Conservation (phyloP, 2,797 vertebrate species). For the Anniella stebbinsi region DNA sequence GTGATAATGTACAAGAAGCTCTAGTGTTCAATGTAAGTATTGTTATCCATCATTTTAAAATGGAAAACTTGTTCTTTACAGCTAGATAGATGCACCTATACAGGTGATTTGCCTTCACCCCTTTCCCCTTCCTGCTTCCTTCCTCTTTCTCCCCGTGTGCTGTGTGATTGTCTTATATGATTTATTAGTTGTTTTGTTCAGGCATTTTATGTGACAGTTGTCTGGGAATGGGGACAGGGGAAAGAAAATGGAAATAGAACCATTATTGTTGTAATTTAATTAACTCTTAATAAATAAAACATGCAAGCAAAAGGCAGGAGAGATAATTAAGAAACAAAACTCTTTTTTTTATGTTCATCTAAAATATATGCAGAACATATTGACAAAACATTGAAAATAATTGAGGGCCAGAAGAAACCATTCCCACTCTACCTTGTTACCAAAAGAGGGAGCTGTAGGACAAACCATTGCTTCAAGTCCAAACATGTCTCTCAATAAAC, state of each 20-base stretch:
- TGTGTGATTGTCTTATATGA: background rate
- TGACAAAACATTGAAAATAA: background rate
- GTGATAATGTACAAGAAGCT: background rate
- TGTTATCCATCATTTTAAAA: background rate
- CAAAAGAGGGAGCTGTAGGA: slow-evolving; percentile 72
- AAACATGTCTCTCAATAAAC: fast-evolving
- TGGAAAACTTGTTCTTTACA: background rate
- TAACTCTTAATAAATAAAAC: background rate
- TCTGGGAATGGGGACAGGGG: background rate
- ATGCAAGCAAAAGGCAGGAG: background rate
- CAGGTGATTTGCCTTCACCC: background rate
- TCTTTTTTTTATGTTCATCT: background rate
- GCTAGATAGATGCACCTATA: background rate
- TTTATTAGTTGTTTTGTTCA: background rate
- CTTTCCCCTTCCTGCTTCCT: background rate
- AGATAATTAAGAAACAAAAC: background rate
- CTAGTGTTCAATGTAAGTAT: background rate
- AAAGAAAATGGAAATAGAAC: background rate
- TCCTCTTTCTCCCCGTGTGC: background rate
- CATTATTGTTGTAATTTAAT: background rate
- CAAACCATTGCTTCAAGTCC: slow-evolving; percentile 20
- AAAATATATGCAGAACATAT: background rate
- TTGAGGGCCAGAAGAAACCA: background rate
- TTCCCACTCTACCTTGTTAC: fast-evolving
- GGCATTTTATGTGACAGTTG: background rate